Evolutionary conservation across 2,888 invertebrate genomes (phyloP), one percentile per base, ranked within the genome.

Genomic region (Griposia aprilina): DNA sequence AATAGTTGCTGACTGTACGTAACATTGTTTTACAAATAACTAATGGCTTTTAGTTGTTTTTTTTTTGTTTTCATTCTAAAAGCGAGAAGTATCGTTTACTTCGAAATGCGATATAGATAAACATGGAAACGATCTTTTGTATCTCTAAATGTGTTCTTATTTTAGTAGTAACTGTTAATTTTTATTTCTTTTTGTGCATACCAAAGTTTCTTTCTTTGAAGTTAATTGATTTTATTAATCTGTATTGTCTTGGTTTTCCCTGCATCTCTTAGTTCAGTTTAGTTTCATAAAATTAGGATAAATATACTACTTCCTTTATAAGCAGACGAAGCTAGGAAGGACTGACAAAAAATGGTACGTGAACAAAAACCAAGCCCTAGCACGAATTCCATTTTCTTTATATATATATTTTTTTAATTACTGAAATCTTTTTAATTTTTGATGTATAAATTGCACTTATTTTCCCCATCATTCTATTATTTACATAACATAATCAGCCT

Each of bases 1-100:
- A 88, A 82, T 87, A 81, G 74, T 80, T 85, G 87, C 80, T 85
- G 81, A 86, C 73, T 85, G 81, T 84, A 80, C 68, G 68, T 41
- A 71, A 83, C 76, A 80, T 86, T 85, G 89, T 85, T 87, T 86
- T 78, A 71, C 76, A 76, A 82, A 84, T 79, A 88, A 81, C 75
- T 84, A 85, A 85, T 89, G 83, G 87, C 73, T 79, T 88, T 80
- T 80, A 52, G 85, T 69, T 79, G 66, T 74, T 80, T 69, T 79
- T 79, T 83, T 72, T 74, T 69, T 20, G 6, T 52, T 73, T 55
- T 45, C 48, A 74, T 63, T 72, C 26, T 78, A 63, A 76, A 78
- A 71, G 50, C 17, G 70, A 59, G 5, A 62, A 59, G 62, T 76
- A 62, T 76, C 66, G 63, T 77, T 69, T 45, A 59, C 50, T 77